Base-by-base conservation (phyloP, 1,140 invertebrate genomes). In the Brachionus koreanus region DNA sequence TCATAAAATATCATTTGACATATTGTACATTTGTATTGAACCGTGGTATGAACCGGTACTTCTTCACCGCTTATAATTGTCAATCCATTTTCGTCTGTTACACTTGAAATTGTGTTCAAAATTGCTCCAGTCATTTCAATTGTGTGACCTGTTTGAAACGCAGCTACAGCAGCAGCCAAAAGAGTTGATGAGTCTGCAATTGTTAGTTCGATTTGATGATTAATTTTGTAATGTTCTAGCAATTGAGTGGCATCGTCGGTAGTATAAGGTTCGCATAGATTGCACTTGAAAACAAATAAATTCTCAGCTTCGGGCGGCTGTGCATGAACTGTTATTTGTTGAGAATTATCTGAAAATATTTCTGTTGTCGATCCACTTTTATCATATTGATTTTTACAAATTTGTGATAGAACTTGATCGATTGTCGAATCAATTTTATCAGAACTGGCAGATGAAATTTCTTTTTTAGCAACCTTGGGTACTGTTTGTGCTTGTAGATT, bases 81-180 rank as follows among this genome's bases (percentile, higher is more conserved):
- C 76, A 79, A 23, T 3, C 76, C 76, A 65, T 79, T 79, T 65
- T 79, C 76, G 25, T 79, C 76, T 16, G 76, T 79, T 1, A 61
- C 49, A 65, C 46, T 61, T 2, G 76, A 79, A 0, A 79, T 5
- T 25, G 76, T 79, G 13, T 79, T 79, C 6, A 79, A 35, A 79
- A 79, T 79, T 29, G 76, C 76, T 19, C 76, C 76, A 13, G 76
- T 79, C 76, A 79, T 79, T 65, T 79, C 76, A 61, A 79, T 79
- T 12, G 76, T 79, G n/a, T 79, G 76, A 13, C 76, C 76, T 10
- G 76, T 79, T 43, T 79, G 76, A 65, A 79, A 79, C 1, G 76
- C 76, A 42, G 76, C 76, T 23, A 79, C 76, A 12, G 76, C 76
- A 3, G 76, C 76, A 33, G 76, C 76, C 5, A 79, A n/a, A 4